Evolutionary conservation across 1,140 invertebrate species (phyloP), one percentile per base, ranked within the genome.

Genomic region (Drosophila nannoptera): DNA sequence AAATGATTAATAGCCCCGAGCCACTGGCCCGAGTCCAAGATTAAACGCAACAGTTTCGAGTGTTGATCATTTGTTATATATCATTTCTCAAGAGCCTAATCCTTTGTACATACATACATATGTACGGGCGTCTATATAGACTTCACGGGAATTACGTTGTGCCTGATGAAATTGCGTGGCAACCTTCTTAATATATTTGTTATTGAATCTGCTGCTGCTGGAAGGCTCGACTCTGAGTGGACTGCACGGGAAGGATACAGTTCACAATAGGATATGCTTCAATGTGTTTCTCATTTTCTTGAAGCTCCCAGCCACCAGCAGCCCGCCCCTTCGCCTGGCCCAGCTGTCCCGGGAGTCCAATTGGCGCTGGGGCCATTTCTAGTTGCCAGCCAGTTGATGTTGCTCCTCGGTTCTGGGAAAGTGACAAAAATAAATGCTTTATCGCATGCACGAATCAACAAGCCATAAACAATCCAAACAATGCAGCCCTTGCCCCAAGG

Each of bases 11-110:
- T 83, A 70, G 80, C 66, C 67, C 64, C 56, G 65, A 69, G 69
- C 73, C 69, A 86, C 86, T 83, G 80, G 83, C 81, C 56, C 66
- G 65, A 80, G 76, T 84, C 78, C 76, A 84, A 84, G 80, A 84
- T 84, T 84, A 84, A 84, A 84, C 69, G 80, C 80, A 84, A 84
- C 80, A 84, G 80, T 80, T 86, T 84, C 73, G 45, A 84, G 76
- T 75, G 78, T 73, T 84, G 76, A 84, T 84, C 80, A 84, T 84
- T 84, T 84, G 81, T 84, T 86, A 84, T 58, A 63, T 33, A 52
- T 52, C 49, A 52, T 52, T 52, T 52, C 45, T 12, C 38, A 46
- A 61, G 35, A 29, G 54, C 55, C 52, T 22, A 54, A 54, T 33
- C 49, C 49, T 52, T 52, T 52, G 35, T 33, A 36, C 14, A 32